Base-by-base conservation (phyloP, 2,113 vertebrate genomes). In the Lasiurus cinereus region DNA sequence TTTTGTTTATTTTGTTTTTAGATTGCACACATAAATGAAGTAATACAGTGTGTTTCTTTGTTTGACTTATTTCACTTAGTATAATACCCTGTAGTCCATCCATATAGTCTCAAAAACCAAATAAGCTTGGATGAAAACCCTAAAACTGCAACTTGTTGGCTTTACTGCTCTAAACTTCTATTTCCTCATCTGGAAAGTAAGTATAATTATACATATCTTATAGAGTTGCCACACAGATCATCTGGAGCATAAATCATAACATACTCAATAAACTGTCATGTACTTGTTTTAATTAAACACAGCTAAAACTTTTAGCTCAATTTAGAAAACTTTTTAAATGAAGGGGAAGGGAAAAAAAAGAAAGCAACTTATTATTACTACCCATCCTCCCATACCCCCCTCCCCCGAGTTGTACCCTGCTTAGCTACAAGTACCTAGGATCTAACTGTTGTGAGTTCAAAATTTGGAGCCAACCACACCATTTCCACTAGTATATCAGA, bases 111-210 rank as follows among this genome's bases (percentile, higher is more conserved):
- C 24, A 43, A 72, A 77, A 93, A 22, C 10, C 64, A 73, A 64
- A 43, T 52, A 79, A 90, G 59, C 18, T 96, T 92, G 66, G 43
- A 52, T 84, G n/a, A 21, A 87, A 94, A 80, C 14, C 46, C 46
- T 85, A 54, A 90, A 36, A 62, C 54, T 82, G 12, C 6, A 82
- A 64, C 43, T 66, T 78, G n/a, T 43, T 88, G 92, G n/a, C 46
- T 94, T 94, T 77, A 83, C 85, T 93, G 56, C 19, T 67, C 88
- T 94, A 77, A 95, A 94, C 22, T 73, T 83, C 36, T 33, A 67
- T 52, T 90, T 94, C 24, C 24, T 94, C 73, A 62, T 90, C 19
- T 90, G 29, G 46, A 66, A 56, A 96, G 33, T 52, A 64, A 72
- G 3, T 73, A 31, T 86, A 88, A n/a, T 76, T 83, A 33, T 59